A percentile compares a stretch with the other conserved stretches of the same genome.
Conservation (phyloP, 1,140 invertebrate species). For the Liolophura sinensis region DNA sequence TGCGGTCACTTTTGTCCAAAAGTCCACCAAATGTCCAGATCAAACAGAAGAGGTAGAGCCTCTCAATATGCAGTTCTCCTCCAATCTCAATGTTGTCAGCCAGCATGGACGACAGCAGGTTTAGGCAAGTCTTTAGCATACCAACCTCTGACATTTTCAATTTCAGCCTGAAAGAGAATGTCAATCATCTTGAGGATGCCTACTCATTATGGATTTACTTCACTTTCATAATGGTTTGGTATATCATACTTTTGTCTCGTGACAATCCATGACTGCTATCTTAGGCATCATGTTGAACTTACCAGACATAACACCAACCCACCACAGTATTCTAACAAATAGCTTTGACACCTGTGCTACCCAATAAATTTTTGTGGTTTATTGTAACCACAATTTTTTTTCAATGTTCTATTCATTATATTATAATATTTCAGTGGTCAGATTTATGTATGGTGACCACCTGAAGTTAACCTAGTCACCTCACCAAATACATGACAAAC, state of each 20-base stretch:
- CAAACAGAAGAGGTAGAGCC: slow-evolving; percentile 57
- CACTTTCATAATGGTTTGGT: no score
- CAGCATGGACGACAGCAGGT: slow-evolving; percentile 55
- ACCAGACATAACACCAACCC: no score
- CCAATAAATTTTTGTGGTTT: no score
- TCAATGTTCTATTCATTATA: no score
- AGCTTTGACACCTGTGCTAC: no score
- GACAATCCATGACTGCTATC: not conserved
- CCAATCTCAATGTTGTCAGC: slow-evolving; percentile 57
- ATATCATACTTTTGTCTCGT: not conserved
- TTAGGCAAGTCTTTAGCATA: slow-evolving; percentile 54
- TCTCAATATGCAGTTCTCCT: slow-evolving; percentile 57
- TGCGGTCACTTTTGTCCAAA: slow-evolving; percentile 47
- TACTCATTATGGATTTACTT: no score
- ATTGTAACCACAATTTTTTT: no score
- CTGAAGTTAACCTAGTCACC: no score
- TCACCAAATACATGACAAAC: no score
- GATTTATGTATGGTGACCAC: no score
- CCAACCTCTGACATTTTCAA: slow-evolving; percentile 49
- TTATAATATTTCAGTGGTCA: no score
- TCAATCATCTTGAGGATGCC: not conserved
- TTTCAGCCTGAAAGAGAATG: slow-evolving; percentile 36
- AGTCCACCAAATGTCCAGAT: slow-evolving; percentile 59
- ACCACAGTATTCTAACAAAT: no score
- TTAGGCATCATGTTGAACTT: not conserved